These are phyloP conservation scores for Celastrina argiolus DNA, from an alignment of 2,888 invertebrate species.

Conservation along the genomic window DNA sequence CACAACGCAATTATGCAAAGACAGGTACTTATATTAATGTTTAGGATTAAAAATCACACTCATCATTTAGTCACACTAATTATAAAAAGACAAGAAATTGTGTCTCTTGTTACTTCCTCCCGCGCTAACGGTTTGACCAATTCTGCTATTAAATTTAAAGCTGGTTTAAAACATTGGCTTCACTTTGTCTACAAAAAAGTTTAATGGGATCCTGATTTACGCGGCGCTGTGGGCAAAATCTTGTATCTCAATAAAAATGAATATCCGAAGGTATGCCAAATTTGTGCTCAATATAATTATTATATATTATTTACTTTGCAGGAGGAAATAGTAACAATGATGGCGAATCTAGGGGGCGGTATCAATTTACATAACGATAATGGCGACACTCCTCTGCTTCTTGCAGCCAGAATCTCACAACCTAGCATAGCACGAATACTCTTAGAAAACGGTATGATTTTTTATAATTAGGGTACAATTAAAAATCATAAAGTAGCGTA, in stretches of 20 bases:
- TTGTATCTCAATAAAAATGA: too few relatives aligned
- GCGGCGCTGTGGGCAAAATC: too few relatives aligned
- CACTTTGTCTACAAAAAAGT: too few relatives aligned
- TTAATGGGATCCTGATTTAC: too few relatives aligned
- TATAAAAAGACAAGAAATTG: too few relatives aligned
- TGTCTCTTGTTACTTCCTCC: too few relatives aligned
- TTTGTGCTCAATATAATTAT: too few relatives aligned
- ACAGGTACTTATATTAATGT: slow-evolving; percentile 51
- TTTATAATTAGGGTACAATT: not conserved
- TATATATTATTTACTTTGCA: slow-evolving; percentile 42
- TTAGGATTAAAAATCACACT: not conserved
- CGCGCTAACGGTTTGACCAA: too few relatives aligned
- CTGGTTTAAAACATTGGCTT: too few relatives aligned
- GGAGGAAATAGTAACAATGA: slow-evolving; percentile 75
- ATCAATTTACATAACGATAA: slow-evolving; percentile 80
- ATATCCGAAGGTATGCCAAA: too few relatives aligned
- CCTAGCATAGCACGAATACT: slow-evolving; percentile 72
- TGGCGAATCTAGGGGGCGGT: slow-evolving; percentile 75
- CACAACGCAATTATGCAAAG: slow-evolving; percentile 82
- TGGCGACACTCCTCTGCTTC: slow-evolving; percentile 83
- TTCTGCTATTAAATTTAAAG: too few relatives aligned
- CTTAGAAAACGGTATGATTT: slow-evolving; percentile 70
- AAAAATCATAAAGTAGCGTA: not conserved
- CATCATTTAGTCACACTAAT: too few relatives aligned
- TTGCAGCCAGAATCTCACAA: slow-evolving; percentile 73